Conservation (phyloP, 2,797 vertebrate genomes). For the Pachyuromys duprasi region DNA sequence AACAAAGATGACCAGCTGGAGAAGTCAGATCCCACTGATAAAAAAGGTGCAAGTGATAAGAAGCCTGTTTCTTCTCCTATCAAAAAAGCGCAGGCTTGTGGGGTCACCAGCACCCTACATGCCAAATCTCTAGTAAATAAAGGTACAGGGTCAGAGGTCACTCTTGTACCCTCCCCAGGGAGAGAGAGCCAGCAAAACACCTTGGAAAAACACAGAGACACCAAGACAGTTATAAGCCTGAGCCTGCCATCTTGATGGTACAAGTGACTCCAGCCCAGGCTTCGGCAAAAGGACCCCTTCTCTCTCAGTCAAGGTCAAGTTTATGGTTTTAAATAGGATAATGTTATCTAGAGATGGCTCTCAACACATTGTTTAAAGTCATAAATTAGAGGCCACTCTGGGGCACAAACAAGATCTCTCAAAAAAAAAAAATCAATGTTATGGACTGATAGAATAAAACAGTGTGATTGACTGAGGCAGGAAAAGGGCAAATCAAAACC, state of each 20-base stretch:
- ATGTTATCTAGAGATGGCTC: no score
- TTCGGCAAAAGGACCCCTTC: conserved; percentile 70
- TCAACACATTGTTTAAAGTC: no score
- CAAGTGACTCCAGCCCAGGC: background rate
- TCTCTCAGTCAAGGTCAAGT: conserved; percentile 42
- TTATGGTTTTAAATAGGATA: no score
- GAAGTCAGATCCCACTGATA: background rate
- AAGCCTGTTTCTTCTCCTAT: conserved; percentile 62
- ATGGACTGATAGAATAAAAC: no score
- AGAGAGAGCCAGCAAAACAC: conserved; percentile 72
- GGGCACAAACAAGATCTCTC: no score
- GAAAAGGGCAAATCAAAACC: no score
- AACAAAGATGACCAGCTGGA: background rate
- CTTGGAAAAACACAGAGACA: conserved; percentile 3
- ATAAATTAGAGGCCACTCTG: no score
- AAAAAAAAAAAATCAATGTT: no score
- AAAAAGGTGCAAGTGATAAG: conserved; percentile 47
- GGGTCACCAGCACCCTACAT: background rate
- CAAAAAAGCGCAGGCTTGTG: conserved; percentile 12
- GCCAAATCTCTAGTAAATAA: conserved; percentile 66
- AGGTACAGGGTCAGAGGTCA: background rate
- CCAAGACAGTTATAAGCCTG: conserved; percentile 45
- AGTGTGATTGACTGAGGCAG: no score
- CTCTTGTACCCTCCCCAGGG: background rate
- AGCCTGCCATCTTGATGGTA: conserved; percentile 71